Percentiles rank a stretch among this genome's conserved stretches.
Conservation (phyloP, 2,797 vertebrate species). For the Myioborus miniatus region DNA sequence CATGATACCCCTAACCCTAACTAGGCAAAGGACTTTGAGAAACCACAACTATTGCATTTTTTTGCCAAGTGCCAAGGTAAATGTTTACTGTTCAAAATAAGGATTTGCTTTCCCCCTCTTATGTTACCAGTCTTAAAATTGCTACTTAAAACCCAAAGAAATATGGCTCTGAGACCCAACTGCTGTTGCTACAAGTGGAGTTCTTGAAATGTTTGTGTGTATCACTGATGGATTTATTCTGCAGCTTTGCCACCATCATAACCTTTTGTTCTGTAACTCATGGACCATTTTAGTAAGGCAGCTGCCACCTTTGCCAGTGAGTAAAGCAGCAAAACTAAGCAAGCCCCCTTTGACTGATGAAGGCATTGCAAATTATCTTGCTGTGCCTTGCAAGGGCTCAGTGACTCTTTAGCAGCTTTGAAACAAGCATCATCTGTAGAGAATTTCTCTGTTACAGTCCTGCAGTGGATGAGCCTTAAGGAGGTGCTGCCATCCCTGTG, state of each 20-base stretch:
- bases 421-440: background rate
- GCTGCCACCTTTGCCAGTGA: background rate
- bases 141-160: background rate
- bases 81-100: background rate
- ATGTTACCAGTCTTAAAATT: background rate
- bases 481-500: background rate
- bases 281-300: background rate
- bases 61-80: background rate
- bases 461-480: background rate
- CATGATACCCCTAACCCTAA: background rate
- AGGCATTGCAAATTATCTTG: background rate
- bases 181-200: background rate
- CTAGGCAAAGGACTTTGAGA: background rate
- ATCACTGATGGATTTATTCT: background rate
- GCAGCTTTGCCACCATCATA: background rate
- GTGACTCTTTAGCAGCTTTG: background rate
- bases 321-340: background rate
- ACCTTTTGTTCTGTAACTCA: background rate
- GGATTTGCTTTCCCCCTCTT: background rate
- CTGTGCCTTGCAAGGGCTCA: background rate
- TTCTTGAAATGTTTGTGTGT: background rate
- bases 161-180: background rate
- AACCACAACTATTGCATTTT: background rate
- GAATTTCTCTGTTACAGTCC: background rate
- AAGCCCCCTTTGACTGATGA: background rate